phyloP scores from a whole-genome alignment of 64 coral and sea anemone species.

The Acropora yongei region DNA sequence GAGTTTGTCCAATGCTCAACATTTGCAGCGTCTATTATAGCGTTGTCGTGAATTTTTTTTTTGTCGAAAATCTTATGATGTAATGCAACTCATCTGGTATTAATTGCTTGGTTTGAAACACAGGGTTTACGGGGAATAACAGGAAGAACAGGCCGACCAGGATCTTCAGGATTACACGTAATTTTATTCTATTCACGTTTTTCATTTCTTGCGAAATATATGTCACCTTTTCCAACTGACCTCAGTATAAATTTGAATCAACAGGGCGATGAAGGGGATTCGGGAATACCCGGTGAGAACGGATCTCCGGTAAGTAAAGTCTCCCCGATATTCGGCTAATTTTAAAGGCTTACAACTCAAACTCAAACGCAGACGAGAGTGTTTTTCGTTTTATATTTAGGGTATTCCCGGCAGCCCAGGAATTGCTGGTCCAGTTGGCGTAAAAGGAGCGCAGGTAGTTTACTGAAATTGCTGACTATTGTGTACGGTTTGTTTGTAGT shows the following conservation, averaged over 20 bases:
- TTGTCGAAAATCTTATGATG: neutral
- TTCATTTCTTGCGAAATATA: no score
- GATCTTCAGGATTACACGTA: slow-evolving; percentile 20
- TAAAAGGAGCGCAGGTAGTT: slow-evolving; percentile 34
- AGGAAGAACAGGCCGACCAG: slow-evolving; percentile 6
- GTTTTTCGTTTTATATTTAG: neutral
- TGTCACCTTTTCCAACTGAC: neutral
- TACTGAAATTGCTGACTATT: neutral
- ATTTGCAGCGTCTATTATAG: no score
- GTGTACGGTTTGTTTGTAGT: neutral
- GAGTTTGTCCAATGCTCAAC: neutral
- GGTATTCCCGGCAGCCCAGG: slow-evolving; percentile 49
- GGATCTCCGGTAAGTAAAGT: neutral
- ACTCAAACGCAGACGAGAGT: neutral
- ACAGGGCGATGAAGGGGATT: slow-evolving; percentile 47
- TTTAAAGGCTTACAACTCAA: neutral
- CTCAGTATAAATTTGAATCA: neutral
- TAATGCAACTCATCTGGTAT: neutral
- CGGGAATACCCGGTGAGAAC: neutral
- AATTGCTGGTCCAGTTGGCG: slow-evolving; percentile 23
- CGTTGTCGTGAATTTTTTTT: neutral
- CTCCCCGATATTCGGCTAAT: neutral
- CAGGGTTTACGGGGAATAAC: slow-evolving; percentile 1
- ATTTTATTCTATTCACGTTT: neutral
- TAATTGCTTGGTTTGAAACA: neutral